Evolutionary conservation across 2,113 vertebrate genomes (phyloP).

Genomic region (Megaceryle maxima): DNA sequence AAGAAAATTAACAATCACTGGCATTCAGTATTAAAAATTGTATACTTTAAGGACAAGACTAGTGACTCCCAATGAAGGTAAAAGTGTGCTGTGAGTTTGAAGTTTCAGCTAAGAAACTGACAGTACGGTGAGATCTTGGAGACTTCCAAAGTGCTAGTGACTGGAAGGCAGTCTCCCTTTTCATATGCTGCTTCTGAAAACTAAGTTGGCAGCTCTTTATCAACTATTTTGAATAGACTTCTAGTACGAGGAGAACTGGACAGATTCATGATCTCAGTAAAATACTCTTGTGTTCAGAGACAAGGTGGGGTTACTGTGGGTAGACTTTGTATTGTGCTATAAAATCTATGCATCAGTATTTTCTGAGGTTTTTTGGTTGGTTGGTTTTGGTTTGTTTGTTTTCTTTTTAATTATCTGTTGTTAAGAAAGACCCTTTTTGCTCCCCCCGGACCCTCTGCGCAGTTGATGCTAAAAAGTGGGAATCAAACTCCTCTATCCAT

Average conservation of each 20-base stretch:
- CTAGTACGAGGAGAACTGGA: neutral
- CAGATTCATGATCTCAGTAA: neutral
- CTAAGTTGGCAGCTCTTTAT: neutral
- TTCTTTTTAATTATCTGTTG: accelerated
- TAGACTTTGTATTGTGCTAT: neutral
- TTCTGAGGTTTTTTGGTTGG: neutral
- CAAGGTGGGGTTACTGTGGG: neutral
- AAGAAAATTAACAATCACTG: neutral
- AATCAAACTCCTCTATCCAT: neutral
- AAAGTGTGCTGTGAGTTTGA: neutral
- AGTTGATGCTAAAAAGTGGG: neutral
- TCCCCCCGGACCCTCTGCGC: neutral
- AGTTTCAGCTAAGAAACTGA: neutral
- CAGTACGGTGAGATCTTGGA: neutral
- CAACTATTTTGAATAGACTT: neutral
- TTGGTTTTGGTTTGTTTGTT: no score
- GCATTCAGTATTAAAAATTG: neutral
- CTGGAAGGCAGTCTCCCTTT: neutral
- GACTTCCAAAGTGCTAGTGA: neutral
- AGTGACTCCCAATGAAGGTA: neutral
- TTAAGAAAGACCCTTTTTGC: neutral
- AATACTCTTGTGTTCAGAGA: neutral
- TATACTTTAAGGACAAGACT: neutral
- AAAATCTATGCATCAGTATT: neutral
- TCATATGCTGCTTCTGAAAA: neutral